A percentile compares a stretch with the other conserved stretches of the same genome.
Conservation (phyloP, 37 sponge, comb jelly and placozoan species). For the Amphimedon queenslandica region DNA sequence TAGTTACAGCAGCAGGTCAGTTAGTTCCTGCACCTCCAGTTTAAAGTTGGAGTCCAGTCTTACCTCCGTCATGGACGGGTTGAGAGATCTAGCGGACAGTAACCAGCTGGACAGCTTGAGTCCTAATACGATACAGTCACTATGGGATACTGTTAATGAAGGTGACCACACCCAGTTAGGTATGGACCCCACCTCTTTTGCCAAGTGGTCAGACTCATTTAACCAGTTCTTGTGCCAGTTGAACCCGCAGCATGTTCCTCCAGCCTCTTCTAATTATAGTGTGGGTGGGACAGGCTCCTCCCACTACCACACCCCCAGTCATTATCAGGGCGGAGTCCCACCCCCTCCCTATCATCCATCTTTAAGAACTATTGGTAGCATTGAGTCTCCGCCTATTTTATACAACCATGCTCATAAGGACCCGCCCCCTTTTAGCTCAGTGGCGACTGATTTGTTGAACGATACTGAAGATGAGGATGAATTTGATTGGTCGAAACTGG, state of each 20-base stretch:
- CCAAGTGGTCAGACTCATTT: conserved; percentile 39
- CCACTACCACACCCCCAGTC: neutral
- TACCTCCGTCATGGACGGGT: conserved; percentile 52
- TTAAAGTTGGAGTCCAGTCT: conserved; percentile 1
- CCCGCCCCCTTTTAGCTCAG: conserved; percentile 22
- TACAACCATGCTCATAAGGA: neutral
- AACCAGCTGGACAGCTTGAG: conserved; percentile 59
- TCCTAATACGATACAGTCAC: conserved; percentile 41
- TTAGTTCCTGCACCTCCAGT: neutral
- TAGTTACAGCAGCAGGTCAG: no score
- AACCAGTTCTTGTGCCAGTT: conserved; percentile 57
- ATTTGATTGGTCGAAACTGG: conserved; percentile 79
- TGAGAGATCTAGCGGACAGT: conserved; percentile 57
- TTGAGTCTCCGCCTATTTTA: neutral
- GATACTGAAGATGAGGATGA: conserved; percentile 62
- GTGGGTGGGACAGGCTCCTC: neutral
- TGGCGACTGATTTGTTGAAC: conserved; percentile 49
- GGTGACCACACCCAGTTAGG: conserved; percentile 54
- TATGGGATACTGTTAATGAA: conserved; percentile 40
- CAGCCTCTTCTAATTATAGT: neutral
- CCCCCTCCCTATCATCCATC: neutral
- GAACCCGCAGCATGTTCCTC: neutral
- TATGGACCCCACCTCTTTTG: conserved; percentile 39
- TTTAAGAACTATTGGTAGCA: neutral
- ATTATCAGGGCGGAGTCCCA: neutral